Base-by-base conservation (phyloP, 2,113 vertebrate genomes). In the Cyanoliseus patagonus region DNA sequence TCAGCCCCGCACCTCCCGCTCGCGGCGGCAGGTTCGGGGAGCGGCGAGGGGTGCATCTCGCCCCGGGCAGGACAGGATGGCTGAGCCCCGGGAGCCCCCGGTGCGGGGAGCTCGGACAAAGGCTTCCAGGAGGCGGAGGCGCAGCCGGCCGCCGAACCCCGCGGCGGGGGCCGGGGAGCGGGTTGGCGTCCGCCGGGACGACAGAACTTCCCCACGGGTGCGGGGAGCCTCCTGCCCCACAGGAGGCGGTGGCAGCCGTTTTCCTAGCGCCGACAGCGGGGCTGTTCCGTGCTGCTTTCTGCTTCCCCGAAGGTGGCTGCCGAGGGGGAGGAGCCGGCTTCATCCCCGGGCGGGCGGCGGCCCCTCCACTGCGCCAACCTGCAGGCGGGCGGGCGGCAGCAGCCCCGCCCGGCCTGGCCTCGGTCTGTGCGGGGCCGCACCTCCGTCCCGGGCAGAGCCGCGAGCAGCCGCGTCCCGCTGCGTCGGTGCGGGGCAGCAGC, bases 321-420 rank as follows among this genome's bases (percentile, higher is more conserved):
- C 39, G 46, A 37, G 52, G 79, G 61, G 91, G 90, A 47, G 88
- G 96, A 88, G 94, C 61, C 70, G 59, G 35, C 55, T 52, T 47
- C 78, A 52, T 66, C 80, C 57, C 83, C 73, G 75, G 93, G 69
- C 64, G 87, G 82, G 97, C 86, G 76, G 91, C 46, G 90, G 97
- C 95, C 86, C 84, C 87, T 89, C 82, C 97, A 97, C 96, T 98
- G 98, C 98, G 83, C 97, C 98, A 98, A 96, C 97, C 97, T 95
- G 97, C 95, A 64, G 95, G 94, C 95, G 30, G 88, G 91, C 94
- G 41, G 89, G 80, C 69, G 79, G 78, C 78, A 52, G 89, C 86
- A 22, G 91, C 82, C 64, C 86, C 93, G 73, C 92, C 92, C 82
- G 72, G 64, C 42, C 94, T 62, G 91, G 82, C 68, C 95, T 62